These are phyloP conservation scores for Champsocephalus gunnari DNA, from an alignment of 2,797 vertebrate species.

Conservation along the genomic window DNA sequence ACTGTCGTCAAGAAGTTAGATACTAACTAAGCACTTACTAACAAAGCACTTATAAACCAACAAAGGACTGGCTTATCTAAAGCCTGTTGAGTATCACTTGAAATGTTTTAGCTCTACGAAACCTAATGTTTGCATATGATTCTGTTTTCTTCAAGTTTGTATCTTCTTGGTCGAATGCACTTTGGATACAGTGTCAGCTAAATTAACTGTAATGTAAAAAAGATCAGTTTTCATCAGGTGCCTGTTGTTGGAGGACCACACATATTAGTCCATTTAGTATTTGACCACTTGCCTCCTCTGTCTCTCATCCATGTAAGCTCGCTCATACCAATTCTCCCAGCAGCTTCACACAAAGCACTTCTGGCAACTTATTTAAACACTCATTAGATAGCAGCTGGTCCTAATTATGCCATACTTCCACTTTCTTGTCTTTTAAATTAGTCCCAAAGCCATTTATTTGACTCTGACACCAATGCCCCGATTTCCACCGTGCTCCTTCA, in stretches of 20 bases:
- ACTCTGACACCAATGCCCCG: conserved; percentile 73
- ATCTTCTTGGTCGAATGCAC: too few species aligned
- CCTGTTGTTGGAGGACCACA: conserved; percentile 8
- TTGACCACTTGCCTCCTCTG: neutral
- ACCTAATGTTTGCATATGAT: too few species aligned
- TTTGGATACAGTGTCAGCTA: too few species aligned
- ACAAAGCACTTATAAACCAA: too few species aligned
- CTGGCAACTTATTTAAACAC: conserved; percentile 74
- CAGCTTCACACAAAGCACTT: conserved; percentile 31
- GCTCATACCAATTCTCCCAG: conserved; percentile 21
- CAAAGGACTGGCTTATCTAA: too few species aligned
- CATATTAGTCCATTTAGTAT: conserved; percentile 19
- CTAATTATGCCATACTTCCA: conserved; percentile 77
- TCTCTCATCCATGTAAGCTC: conserved; percentile 19
- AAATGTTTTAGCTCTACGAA: too few species aligned
- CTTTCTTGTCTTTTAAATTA: conserved; percentile 73
- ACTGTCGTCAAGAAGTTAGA: neutral
- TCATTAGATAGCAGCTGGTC: conserved; percentile 76
- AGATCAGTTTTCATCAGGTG: neutral
- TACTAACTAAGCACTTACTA: too few species aligned
- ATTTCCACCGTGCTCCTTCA: conserved; percentile 49
- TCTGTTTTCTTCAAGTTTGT: too few species aligned
- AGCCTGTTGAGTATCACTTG: too few species aligned
- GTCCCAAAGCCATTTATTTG: conserved; percentile 75
- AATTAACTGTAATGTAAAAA: too few species aligned